Evolutionary conservation across 2,113 vertebrate species (phyloP).

Genomic region (Notechis scutatus): DNA sequence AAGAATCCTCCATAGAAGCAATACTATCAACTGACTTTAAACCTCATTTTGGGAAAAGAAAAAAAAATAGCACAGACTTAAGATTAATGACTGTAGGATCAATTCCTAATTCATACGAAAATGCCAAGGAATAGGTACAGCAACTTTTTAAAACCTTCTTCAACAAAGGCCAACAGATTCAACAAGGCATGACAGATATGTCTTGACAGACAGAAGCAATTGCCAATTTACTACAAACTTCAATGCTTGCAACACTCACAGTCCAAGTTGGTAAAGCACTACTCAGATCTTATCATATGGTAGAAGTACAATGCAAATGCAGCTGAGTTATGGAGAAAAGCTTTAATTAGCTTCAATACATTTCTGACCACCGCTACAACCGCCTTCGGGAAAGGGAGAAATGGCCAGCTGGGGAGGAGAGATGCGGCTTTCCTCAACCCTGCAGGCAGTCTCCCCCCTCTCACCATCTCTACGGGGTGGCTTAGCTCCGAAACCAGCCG

Average conservation of each 20-base stretch:
- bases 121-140: neutral
- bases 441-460: too few relatives aligned
- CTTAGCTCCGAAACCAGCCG: too few relatives aligned
- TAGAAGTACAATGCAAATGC: neutral
- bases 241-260: neutral
- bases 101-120: neutral
- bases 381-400: too few relatives aligned
- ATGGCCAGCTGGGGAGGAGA: too few relatives aligned
- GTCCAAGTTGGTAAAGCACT: neutral
- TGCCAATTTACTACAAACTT: neutral
- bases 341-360: neutral
- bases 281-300: neutral
- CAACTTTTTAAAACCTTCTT: neutral
- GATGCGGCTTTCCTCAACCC: too few relatives aligned
- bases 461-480: too few relatives aligned
- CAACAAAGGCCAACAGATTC: neutral
- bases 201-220: neutral
- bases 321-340: neutral
- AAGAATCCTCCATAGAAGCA: neutral
- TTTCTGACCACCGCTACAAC: too few relatives aligned
- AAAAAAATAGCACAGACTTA: neutral
- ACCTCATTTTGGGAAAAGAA: neutral
- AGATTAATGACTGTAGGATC: neutral
- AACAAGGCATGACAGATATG: conserved; percentile 5
- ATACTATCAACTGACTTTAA: neutral